Base-by-base conservation (phyloP, 1,140 invertebrate genomes). In the Gryllus bimaculatus region DNA sequence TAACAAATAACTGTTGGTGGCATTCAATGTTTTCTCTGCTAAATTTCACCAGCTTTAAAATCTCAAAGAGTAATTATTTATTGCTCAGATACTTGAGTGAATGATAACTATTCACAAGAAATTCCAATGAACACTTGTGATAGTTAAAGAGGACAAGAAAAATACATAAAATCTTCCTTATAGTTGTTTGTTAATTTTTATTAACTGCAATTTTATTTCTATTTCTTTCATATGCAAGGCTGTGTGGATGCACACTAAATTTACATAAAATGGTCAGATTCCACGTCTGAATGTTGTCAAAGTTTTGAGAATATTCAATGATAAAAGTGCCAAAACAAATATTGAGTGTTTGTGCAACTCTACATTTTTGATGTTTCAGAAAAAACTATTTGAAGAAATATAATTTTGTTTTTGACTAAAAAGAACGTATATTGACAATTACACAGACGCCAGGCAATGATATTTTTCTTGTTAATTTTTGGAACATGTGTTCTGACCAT, bases 91-190 rank as follows among this genome's bases (percentile, higher is more conserved):
- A 39, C 26, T 39, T 39, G 26, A 39, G 26, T 39, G 26, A 39
- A 1, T 66, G 54, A 18, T 66, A 18, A 66, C 18, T 10, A 66
- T 10, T 66, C 54, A 66, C 54, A 66, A 66, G 54, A 66, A 13
- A 66, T 66, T 66, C 54, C 54, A 66, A 66, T 66, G 18, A 66
- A 66, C 54, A 66, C 54, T 66, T 66, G 54, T 66, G 54, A 66
- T 66, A 66, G 18, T 66, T 66, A 18, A 18, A 66, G 7, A 2
- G 54, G 18, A 66, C 10, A 66, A 13, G 54, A 66, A 18, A 66
- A 66, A 13, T 66, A 66, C 10, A 13, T 66, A 13, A 13, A 18
- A 13, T 66, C 54, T 13, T 66, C 54, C 10, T 66, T 66, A 18
- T 66, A 7, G 10, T 66, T 66, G 54, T 66, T 13, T 66, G 54